These are phyloP conservation scores for Ammodytes marinus DNA, from an alignment of 2,113 vertebrate genomes.

Conservation along the genomic window DNA sequence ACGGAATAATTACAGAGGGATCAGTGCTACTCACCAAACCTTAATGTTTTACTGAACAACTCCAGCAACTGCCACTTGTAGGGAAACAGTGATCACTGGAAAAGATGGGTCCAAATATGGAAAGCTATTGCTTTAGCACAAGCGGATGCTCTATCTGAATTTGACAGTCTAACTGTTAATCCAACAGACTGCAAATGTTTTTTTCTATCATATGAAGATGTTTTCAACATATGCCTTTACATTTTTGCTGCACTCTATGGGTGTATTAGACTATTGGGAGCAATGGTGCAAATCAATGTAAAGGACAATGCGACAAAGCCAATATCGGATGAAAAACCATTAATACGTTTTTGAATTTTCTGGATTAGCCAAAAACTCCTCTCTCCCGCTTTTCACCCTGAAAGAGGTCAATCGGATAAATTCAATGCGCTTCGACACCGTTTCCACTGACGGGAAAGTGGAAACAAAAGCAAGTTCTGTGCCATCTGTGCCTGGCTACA, in stretches of 20 bases:
- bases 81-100: not conserved
- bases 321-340: too few species aligned
- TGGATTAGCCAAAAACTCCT: too few species aligned
- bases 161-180: not conserved
- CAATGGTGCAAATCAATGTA: too few species aligned
- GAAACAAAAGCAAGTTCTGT: constrained; percentile 37
- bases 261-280: too few species aligned
- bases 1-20: constrained; percentile 52
- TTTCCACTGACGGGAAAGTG: constrained; percentile 3
- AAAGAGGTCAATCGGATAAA: constrained; percentile 29
- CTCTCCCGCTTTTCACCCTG: not conserved
- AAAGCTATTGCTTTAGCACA: not conserved
- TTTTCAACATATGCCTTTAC: not conserved
- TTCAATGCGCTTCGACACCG: constrained; percentile 12
- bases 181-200: not conserved
- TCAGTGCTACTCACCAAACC: constrained; percentile 11
- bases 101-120: not conserved
- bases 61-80: constrained; percentile 4
- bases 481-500: constrained; percentile 20
- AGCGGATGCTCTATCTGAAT: constrained; percentile 4
- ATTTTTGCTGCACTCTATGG: not conserved
- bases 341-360: too few species aligned
- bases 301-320: too few species aligned
- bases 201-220: not conserved
- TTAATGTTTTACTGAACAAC: constrained; percentile 21